Base-by-base conservation (phyloP, 1,140 invertebrate genomes). In the Nymphalis io region DNA sequence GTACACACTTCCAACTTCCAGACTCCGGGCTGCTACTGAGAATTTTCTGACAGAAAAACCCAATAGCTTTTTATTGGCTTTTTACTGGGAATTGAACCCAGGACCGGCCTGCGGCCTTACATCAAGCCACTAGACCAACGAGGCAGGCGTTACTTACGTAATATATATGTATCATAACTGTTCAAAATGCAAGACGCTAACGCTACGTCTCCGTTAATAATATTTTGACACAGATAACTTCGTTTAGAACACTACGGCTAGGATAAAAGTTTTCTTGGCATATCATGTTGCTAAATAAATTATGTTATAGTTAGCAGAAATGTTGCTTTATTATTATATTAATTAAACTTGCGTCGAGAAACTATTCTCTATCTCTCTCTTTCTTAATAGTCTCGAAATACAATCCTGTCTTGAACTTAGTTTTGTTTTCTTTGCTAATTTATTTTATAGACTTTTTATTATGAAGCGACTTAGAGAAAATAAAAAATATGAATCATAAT, bases 281-380 rank as follows among this genome's bases (percentile, higher is more conserved):
- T 53, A 21, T 62, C 8, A 5, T 20, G 60, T 59, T 59, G 15
- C 27, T 5, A 20, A 38, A 23, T 48, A 62, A 51, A 62, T 62
- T 62, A 18, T 8, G 48, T 62, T 51, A 38, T 18, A 33, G 60
- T 62, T 51, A 18, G 12, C 44, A 27, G 27, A 48, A 48, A 48
- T 48, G 60, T 27, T 62, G 13, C 51, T 48, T 20, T 38, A 62
- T 62, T 62, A 16, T 46, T 61, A 44, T 60, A 1, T 44, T 13
- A 12, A 21, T 1, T 33, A 27, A 61, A 23, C 21, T 20, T 21
- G 13, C 15, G 13, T 2, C 16, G 20, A 40, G 39, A n/a, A n/a
- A 42, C 5, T 40, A 23, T 13, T 3, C 2, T 18, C 23, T 27
- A 3, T 16, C n/a, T 39, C 12, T 3, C 12, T 16, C n/a, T 39